These are phyloP conservation scores for Phalacrocorax carbo DNA, from an alignment of 2,113 vertebrate species.

Conservation along the genomic window DNA sequence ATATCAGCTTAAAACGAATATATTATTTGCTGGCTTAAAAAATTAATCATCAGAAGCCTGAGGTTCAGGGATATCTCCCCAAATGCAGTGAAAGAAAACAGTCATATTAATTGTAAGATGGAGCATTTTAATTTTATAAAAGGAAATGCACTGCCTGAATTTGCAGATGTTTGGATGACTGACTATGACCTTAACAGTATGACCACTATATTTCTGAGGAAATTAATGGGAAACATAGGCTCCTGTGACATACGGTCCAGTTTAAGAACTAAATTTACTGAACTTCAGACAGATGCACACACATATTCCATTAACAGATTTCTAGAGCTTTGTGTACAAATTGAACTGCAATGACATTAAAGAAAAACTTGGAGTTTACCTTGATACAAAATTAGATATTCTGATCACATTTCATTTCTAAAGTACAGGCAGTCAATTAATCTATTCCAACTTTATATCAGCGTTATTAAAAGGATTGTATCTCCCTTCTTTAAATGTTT, in stretches of 20 bases:
- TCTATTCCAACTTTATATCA: not conserved
- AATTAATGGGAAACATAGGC: not conserved
- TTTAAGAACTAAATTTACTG: not conserved
- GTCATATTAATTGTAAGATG: not conserved
- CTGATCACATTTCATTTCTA: not conserved
- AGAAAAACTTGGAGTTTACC: not conserved
- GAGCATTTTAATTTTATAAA: not conserved
- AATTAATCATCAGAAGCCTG: not conserved
- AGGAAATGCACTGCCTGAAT: not conserved
- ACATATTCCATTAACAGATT: not conserved
- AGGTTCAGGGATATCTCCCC: not conserved
- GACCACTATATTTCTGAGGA: not conserved
- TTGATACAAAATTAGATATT: not conserved
- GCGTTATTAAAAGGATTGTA: not conserved
- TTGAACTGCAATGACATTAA: not conserved
- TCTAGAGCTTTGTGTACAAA: not conserved
- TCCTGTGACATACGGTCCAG: not conserved
- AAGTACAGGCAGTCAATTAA: not conserved
- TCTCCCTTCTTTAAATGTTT: not conserved
- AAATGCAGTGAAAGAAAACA: not conserved
- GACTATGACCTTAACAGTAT: not conserved
- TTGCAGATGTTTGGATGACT: not conserved
- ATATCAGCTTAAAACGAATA: not conserved
- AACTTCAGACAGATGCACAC: not conserved
- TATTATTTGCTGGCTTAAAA: not conserved